Evolutionary conservation across 2,113 vertebrate species (phyloP), one percentile per base, ranked within the genome.

Genomic region (Festucalex cinctus): DNA sequence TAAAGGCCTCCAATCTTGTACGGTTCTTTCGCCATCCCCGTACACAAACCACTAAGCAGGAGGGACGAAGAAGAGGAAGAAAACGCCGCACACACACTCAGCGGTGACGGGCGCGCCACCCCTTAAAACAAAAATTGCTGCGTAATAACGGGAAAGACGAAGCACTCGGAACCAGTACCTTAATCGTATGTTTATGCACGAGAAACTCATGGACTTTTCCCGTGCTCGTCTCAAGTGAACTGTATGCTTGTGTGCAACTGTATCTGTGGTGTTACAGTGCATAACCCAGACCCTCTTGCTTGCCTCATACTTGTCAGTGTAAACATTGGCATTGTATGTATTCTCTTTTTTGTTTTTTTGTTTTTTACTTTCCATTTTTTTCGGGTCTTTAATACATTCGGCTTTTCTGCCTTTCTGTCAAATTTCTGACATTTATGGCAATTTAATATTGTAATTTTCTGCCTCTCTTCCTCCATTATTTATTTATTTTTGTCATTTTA

Each of bases 21-120:
- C 72, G 68, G 78, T 10, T 69, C 71, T 78, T 54, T 79, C 37
- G 76, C 85, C 86, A 89, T 88, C 79, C 80, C 84, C 71, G 68
- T 64, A 43, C 75, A 63, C 41, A 65, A 66, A 57, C 72, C 62
- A 66, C 68, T 28, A 73, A 77, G 36, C 70, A 66, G 78, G 63
- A 48, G 16, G 1, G 6, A 17, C 5, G 6, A 17, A 6, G 6
- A 1, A 19, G 9, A 51, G 22, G 8, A n/a, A 49, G n/a, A 9
- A 49, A 56, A 54, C 24, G 28, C 9, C 24, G 28, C 9, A 57
- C 65, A 66, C 69, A 76, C 71, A 13, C 39, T 73, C 63, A 65
- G 73, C 64, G 67, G 26, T 7, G 54, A 78, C 87, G 80, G 68
- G 58, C 75, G 79, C 87, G 80, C 80, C 80, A 70, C 82, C 82